These are phyloP conservation scores for Anoplius nigerrimus DNA, from an alignment of 2,888 invertebrate species.

Conservation along the genomic window DNA sequence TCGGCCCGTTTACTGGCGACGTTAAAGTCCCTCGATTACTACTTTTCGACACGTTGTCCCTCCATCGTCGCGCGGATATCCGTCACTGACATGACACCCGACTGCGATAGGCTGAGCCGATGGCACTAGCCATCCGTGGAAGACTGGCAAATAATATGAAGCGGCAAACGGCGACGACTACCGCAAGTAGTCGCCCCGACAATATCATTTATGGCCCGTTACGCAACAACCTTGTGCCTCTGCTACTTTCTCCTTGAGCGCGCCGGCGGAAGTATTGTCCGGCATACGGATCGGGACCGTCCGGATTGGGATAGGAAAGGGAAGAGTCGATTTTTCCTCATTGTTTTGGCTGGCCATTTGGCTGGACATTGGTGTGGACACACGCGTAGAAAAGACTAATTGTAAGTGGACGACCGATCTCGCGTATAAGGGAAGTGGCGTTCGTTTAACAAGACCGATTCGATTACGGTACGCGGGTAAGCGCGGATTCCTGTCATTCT, in stretches of 20 bases:
- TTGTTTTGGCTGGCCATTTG: conserved; percentile 2
- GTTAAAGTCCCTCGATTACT: no score
- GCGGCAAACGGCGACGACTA: conserved; percentile 52
- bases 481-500: not conserved
- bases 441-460: no score
- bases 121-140: conserved; percentile 55
- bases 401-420: no score
- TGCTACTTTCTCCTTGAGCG: conserved; percentile 70
- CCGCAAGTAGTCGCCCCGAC: conserved; percentile 58
- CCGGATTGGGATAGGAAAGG: conserved; percentile 22
- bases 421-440: no score
- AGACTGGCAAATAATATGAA: conserved; percentile 58
- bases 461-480: no score
- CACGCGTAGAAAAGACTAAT: no score
- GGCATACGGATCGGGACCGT: conserved; percentile 28
- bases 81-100: conserved; percentile 24
- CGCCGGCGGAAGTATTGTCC: conserved; percentile 59
- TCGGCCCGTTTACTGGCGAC: conserved; percentile 22
- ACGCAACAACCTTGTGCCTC: conserved; percentile 66
- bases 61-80: conserved; percentile 31
- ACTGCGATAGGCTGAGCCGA: conserved; percentile 52
- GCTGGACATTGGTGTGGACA: no score
- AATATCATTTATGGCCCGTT: conserved; percentile 73
- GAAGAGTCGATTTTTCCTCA: conserved; percentile 13
- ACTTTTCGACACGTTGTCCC: conserved; percentile 42